Evolutionary conservation across 2,888 invertebrate genomes (phyloP), one percentile per base, ranked within the genome.

Genomic region (Agriopis aurantiaria): DNA sequence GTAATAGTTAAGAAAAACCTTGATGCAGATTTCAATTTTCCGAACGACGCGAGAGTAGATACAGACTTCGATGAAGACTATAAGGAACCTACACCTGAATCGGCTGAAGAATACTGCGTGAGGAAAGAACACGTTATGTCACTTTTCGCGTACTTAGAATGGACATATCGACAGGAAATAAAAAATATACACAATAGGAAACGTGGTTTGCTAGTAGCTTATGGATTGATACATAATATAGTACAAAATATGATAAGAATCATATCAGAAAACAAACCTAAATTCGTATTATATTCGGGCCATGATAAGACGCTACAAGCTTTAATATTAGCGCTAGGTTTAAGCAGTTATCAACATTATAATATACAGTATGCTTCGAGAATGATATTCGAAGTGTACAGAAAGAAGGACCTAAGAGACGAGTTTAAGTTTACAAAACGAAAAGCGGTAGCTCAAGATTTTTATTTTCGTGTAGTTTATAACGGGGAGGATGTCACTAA

Each of bases 221-320:
- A 98, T 80, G 98, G 98, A 8, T 92, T 98, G 79, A 95, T 98
- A 58, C 95, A 97, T 40, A 97, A 97, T 82, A 96, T 98, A 60
- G 97, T 93, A 0, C 96, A 97, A 53, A 97, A 97, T 83, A 96
- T 98, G 96, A 93, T 98, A 10, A 95, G 96, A 78, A 97, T 98
- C 95, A 97, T 98, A 76, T 96, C 97, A 0, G 97, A 97, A 59
- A 96, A 95, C 69, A 96, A 95, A 69, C 97, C 97, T 0, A 97
- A 96, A 80, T 95, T 98, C 68, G 96, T 97, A 0, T 82, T 98
- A 0, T 98, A 97, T 85, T 98, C 99, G 0, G 99, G 98, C 0
- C 99, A 99, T 81, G 99, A 99, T 88, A 97, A 97, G 82, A 99
- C 99, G 0, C 84, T 99, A 49, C 97, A 98, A 81, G 97, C 98